These are phyloP conservation scores for Temnopleurus reevesii DNA, from an alignment of 53 echinoderm and acorn worm species.

Conservation along the genomic window DNA sequence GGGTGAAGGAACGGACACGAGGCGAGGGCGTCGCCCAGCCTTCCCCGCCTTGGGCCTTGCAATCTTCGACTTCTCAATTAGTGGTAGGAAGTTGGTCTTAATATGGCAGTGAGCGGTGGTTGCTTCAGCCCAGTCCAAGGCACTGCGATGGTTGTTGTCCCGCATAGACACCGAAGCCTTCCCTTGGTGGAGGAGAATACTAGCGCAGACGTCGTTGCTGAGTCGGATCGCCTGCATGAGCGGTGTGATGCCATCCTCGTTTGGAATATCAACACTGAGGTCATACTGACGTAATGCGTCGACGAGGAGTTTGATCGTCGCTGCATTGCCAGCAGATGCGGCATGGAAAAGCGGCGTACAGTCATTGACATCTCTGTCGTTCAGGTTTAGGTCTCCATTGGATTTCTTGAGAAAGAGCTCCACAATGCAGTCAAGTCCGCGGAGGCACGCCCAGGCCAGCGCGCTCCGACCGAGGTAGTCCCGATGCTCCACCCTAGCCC, in stretches of 20 bases:
- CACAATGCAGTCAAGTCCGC: constrained; percentile 72
- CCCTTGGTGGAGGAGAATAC: constrained; percentile 84
- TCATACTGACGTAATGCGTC: constrained; percentile 66
- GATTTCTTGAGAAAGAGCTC: constrained; percentile 58
- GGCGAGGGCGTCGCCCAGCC: constrained; percentile 18
- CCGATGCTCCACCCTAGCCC: constrained; percentile 59
- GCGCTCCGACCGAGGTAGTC: constrained; percentile 77
- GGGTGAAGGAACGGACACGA: not conserved
- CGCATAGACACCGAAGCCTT: constrained; percentile 75
- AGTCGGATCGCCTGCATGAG: constrained; percentile 86
- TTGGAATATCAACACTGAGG: constrained; percentile 78
- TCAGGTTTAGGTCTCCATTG: constrained; percentile 77
- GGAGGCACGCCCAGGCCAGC: constrained; percentile 81
- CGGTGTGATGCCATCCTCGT: constrained; percentile 83
- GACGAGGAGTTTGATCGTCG: constrained; percentile 74
- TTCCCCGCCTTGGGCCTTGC: constrained; percentile 18
- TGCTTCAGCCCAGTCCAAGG: constrained; percentile 77
- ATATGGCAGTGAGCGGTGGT: not conserved
- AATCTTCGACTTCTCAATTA: constrained; percentile 5
- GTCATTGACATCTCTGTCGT: constrained; percentile 74
- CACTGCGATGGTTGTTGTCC: constrained; percentile 71
- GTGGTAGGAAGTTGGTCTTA: constrained; percentile 39
- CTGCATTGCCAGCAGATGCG: constrained; percentile 82
- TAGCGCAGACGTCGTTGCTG: constrained; percentile 83
- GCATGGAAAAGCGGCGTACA: constrained; percentile 89